Evolutionary conservation across 2,113 vertebrate genomes (phyloP).

Genomic region (Procapra przewalskii): DNA sequence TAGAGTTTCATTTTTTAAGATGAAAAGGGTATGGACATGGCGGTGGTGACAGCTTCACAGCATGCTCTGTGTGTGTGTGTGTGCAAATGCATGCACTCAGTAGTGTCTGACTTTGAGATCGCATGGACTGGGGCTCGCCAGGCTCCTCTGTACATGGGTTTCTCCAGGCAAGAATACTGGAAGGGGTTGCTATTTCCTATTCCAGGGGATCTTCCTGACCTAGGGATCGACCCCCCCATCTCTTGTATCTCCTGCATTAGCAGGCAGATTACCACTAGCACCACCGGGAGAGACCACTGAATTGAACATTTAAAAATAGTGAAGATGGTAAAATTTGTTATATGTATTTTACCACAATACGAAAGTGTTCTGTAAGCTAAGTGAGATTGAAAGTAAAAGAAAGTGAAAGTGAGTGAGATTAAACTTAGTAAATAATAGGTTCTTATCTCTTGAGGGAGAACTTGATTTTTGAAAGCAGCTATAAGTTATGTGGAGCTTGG

Average conservation of each 20-base stretch:
- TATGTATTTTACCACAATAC: neutral
- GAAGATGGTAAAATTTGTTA: neutral
- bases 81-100: neutral
- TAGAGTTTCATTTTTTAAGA: neutral
- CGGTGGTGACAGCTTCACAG: neutral
- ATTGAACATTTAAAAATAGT: neutral
- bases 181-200: neutral
- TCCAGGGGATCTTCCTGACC: neutral
- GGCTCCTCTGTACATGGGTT: neutral
- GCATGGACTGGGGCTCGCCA: neutral
- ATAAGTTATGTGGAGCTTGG: neutral
- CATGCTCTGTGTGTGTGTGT: neutral
- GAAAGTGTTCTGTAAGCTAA: neutral
- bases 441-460: neutral
- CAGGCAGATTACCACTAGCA: neutral
- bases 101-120: neutral
- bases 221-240: neutral
- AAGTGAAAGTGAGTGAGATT: neutral
- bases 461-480: constrained; percentile 1
- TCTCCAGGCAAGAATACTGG: neutral
- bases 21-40: neutral
- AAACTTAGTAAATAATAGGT: neutral
- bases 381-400: neutral
- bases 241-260: neutral
- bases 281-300: neutral